Evolutionary conservation across 2,888 invertebrate genomes (phyloP).

Genomic region (Ellobium chinense): DNA sequence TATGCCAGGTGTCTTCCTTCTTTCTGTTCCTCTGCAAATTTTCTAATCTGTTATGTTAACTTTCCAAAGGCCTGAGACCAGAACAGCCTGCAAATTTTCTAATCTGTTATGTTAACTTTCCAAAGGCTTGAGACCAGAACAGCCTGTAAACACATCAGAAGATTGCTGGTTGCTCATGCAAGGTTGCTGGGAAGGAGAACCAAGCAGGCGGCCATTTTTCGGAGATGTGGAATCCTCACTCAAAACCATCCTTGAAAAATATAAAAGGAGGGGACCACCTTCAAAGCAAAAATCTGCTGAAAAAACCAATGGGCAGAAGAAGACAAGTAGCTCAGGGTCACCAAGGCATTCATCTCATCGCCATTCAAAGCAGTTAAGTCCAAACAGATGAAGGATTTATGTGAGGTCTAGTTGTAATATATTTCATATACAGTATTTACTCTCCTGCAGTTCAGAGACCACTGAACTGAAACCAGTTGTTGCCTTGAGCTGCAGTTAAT

Average conservation of each 20-base stretch:
- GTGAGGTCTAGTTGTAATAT: too few relatives aligned
- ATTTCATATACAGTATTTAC: too few relatives aligned
- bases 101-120: too few relatives aligned
- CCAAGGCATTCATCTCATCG: conserved; percentile 10
- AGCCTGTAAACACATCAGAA: conserved; percentile 86
- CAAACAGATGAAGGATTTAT: conserved; percentile 29
- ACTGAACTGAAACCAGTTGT: too few relatives aligned
- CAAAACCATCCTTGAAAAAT: conserved; percentile 79
- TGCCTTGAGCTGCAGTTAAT: too few relatives aligned
- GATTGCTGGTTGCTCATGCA: conserved; percentile 92
- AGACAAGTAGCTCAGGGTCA: not conserved
- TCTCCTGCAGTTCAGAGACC: too few relatives aligned
- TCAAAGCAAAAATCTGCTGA: conserved; percentile 16
- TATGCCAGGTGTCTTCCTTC: too few relatives aligned
- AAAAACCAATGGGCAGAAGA: conserved; percentile 6
- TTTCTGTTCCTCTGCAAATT: too few relatives aligned
- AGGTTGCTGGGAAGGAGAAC: conserved; percentile 90
- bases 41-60: too few relatives aligned
- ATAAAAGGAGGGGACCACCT: too few relatives aligned
- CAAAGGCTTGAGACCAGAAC: conserved; percentile 91
- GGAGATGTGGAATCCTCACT: conserved; percentile 88
- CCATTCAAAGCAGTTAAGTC: conserved; percentile 28
- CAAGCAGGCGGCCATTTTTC: conserved; percentile 86
- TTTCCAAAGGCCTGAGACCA: conserved; percentile 90
- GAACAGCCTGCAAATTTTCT: too few relatives aligned